phyloP scores from a whole-genome alignment of 2,113 vertebrate genomes.

The Agelaius phoeniceus region DNA sequence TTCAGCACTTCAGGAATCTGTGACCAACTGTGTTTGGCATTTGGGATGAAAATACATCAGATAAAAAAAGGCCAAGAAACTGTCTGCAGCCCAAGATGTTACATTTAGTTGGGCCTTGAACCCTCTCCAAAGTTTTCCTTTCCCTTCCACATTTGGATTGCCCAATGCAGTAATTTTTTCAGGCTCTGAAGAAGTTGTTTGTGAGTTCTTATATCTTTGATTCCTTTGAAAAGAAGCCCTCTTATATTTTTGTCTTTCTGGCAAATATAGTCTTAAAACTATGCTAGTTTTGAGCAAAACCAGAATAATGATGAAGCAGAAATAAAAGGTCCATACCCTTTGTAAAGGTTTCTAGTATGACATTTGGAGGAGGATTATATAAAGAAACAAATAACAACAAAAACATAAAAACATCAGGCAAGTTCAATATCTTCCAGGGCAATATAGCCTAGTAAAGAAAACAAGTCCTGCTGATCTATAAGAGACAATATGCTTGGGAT shows the following conservation, averaged over 20 bases:
- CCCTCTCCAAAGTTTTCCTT: background rate
- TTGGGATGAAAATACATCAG: background rate
- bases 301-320: background rate
- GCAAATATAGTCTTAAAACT: background rate
- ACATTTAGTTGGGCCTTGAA: background rate
- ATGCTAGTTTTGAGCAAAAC: background rate
- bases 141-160: background rate
- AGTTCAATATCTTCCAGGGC: background rate
- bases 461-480: background rate
- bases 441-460: background rate
- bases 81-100: background rate
- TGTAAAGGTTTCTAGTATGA: background rate
- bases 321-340: background rate
- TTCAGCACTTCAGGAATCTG: constrained; percentile 1
- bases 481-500: background rate
- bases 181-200: background rate
- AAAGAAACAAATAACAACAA: background rate
- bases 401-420: background rate
- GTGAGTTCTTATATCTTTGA: background rate
- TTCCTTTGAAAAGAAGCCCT: background rate
- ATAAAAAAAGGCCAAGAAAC: constrained; percentile 31
- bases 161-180: background rate
- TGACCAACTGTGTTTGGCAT: background rate
- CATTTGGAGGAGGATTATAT: background rate
- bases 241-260: background rate